Conservation (phyloP, 2,888 invertebrate species). For the Venusia cambrica region DNA sequence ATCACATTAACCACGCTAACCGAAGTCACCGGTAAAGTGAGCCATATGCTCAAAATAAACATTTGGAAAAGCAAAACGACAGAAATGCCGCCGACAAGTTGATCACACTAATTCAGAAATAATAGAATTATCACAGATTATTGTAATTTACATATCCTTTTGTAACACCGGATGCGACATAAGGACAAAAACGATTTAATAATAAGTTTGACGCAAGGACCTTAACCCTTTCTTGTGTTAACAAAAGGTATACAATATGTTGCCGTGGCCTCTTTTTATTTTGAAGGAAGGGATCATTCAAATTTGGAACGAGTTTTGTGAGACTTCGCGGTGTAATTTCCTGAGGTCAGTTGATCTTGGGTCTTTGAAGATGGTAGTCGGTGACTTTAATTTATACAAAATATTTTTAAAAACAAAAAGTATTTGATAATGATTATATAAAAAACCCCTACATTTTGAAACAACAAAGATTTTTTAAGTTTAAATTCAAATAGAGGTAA, state of each 20-base stretch:
- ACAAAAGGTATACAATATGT: constrained; percentile 78
- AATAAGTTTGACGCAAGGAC: constrained; percentile 71
- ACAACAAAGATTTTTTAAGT: constrained; percentile 9
- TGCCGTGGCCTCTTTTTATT: constrained; percentile 64
- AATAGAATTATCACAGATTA: constrained; percentile 80
- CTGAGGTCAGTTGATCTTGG: constrained; percentile 71
- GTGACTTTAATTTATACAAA: constrained; percentile 16
- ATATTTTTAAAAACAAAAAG: neutral
- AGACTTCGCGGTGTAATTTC: constrained; percentile 46
- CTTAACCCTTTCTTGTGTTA: constrained; percentile 70
- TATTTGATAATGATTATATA: too few relatives aligned
- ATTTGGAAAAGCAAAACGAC: constrained; percentile 47
- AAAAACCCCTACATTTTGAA: constrained; percentile 2
- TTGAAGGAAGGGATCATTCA: constrained; percentile 70
- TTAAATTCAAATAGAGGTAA: too few relatives aligned
- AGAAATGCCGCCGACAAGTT: constrained; percentile 65
- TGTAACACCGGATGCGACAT: constrained; percentile 72
- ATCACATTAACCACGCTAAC: constrained; percentile 38
- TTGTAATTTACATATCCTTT: constrained; percentile 76
- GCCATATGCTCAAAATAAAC: constrained; percentile 71
- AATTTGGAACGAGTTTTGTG: constrained; percentile 71
- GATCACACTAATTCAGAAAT: constrained; percentile 70
- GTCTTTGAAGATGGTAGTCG: constrained; percentile 60
- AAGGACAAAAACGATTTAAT: constrained; percentile 80
- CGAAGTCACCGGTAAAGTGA: constrained; percentile 42